Conservation (phyloP, 2,797 vertebrate species). For the Typhlichthys eigenmanni region DNA sequence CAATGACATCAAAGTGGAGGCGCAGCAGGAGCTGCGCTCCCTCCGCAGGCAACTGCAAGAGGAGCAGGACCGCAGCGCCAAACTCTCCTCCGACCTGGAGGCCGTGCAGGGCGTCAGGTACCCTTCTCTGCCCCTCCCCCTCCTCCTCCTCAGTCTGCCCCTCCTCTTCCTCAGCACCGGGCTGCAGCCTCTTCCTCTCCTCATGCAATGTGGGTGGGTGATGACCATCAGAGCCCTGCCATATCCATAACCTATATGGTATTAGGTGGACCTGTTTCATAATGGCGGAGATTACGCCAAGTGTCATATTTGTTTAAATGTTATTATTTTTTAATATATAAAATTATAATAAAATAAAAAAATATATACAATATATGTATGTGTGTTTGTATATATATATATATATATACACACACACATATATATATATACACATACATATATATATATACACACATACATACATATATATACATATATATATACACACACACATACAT, state of each 20-base stretch:
- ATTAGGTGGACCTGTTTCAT: not conserved
- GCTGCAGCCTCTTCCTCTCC: constrained; percentile 56
- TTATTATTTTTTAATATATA: not conserved
- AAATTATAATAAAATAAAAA: not conserved
- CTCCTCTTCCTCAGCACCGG: constrained; percentile 40
- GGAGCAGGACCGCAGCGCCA: constrained; percentile 87
- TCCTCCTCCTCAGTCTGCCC: constrained; percentile 3
- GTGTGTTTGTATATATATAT: too few relatives aligned
- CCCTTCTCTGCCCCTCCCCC: not conserved
- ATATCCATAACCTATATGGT: constrained; percentile 31
- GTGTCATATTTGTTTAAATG: not conserved
- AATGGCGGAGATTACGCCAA: not conserved
- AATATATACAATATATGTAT: too few relatives aligned
- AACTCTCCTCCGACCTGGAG: constrained; percentile 88
- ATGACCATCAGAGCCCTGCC: constrained; percentile 58
- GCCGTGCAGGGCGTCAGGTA: constrained; percentile 84
- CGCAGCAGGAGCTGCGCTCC: constrained; percentile 91
- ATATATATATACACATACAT: too few relatives aligned
- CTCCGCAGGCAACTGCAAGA: constrained; percentile 89
- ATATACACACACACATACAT: too few relatives aligned
- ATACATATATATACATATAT: too few relatives aligned
- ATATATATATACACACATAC: too few relatives aligned
- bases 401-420: too few relatives aligned
- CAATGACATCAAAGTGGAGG: constrained; percentile 97
- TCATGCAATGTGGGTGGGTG: constrained; percentile 43